Evolutionary conservation across 2,797 vertebrate genomes (phyloP).

Genomic region (Cheirogaleus major): DNA sequence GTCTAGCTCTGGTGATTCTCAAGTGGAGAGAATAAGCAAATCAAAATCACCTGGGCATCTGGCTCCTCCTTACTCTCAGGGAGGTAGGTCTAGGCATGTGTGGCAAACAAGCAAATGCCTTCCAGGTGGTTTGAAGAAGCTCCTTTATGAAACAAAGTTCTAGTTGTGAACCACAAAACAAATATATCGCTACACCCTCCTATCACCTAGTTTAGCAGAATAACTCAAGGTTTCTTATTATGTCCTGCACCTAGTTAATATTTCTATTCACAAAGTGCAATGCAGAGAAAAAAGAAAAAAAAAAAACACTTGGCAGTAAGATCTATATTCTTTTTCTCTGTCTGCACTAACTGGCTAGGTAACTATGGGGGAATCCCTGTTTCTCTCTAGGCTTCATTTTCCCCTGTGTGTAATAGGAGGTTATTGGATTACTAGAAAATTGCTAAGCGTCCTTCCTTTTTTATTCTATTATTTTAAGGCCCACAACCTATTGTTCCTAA

Average conservation of each 20-base stretch:
- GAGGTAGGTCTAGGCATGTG: neutral
- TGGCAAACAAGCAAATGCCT: neutral
- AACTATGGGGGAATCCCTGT: neutral
- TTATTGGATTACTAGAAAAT: neutral
- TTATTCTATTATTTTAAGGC: slow-evolving; percentile 10
- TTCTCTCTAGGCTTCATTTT: neutral
- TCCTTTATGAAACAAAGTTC: neutral
- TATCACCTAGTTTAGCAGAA: neutral
- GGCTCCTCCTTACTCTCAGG: neutral
- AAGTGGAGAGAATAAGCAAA: neutral
- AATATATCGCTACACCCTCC: neutral
- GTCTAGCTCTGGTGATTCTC: neutral
- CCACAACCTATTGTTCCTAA: neutral
- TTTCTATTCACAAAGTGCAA: neutral
- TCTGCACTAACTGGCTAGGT: neutral
- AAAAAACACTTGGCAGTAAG: neutral
- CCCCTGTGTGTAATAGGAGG: neutral
- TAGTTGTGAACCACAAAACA: neutral
- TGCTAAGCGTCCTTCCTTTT: neutral
- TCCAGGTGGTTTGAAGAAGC: neutral
- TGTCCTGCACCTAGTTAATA: neutral
- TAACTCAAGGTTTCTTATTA: neutral
- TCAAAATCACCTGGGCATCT: neutral
- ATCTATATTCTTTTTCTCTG: neutral
- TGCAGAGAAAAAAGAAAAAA: neutral